phyloP scores from a whole-genome alignment of 2,797 vertebrate genomes.

The Tachyglossus aculeatus region DNA sequence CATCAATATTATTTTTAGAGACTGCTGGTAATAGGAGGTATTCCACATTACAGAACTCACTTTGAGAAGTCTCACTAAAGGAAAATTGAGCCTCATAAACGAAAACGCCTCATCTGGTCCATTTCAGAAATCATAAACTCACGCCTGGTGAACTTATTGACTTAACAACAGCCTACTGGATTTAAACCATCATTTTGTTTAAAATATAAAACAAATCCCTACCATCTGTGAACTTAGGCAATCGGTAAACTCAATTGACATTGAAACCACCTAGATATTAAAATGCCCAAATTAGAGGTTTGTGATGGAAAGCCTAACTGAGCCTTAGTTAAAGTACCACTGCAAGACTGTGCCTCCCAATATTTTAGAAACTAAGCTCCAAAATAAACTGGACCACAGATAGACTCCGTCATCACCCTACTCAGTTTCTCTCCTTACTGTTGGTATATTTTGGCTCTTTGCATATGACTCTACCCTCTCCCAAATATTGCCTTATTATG shows the following conservation, averaged over 20 bases:
- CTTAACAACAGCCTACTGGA: neutral
- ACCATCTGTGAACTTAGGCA: neutral
- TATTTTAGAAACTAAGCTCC: neutral
- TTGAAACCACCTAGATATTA: neutral
- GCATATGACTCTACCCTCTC: neutral
- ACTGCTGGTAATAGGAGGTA: too few relatives aligned
- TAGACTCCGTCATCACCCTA: neutral
- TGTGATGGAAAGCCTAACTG: neutral
- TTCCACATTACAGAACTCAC: too few relatives aligned
- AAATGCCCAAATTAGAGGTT: constrained; percentile 18
- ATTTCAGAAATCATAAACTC: neutral
- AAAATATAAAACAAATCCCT: constrained; percentile 7
- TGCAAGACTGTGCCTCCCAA: neutral
- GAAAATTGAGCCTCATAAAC: neutral
- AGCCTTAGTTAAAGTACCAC: neutral
- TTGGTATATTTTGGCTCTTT: neutral
- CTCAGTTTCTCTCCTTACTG: neutral
- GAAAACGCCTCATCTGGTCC: neutral
- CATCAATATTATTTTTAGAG: too few relatives aligned
- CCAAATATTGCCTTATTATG: neutral
- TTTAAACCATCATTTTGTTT: constrained; percentile 25
- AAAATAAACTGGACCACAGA: neutral
- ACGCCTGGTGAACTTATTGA: neutral
- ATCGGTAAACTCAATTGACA: constrained; percentile 22
- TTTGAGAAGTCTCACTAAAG: too few relatives aligned